Evolutionary conservation across 2,888 invertebrate species (phyloP).

Genomic region (Subacronicta megacephala): DNA sequence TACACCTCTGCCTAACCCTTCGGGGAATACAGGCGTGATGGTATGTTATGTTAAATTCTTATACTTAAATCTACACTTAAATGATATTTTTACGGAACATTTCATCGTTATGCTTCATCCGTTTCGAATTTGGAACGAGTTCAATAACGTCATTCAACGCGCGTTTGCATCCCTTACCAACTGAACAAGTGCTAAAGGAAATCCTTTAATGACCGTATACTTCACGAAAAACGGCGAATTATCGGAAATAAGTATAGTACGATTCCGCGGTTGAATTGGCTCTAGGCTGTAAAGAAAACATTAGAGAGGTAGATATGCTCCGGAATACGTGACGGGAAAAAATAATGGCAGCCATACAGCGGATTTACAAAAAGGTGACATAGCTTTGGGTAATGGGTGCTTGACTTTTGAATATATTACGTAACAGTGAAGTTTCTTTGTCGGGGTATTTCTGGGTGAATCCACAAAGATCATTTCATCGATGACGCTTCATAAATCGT

Average conservation of each 20-base stretch:
- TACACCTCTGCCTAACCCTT: too few species aligned
- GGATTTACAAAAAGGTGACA: constrained; percentile 1
- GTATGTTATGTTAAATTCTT: too few species aligned
- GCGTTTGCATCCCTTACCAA: constrained; percentile 48
- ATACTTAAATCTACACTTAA: background rate
- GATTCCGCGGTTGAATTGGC: constrained; percentile 61
- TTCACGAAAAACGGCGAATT: constrained; percentile 47
- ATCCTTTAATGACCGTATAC: constrained; percentile 62
- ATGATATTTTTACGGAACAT: background rate
- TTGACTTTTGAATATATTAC: background rate
- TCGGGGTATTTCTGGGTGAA: too few species aligned
- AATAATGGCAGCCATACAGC: background rate
- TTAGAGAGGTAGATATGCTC: constrained; percentile 42
- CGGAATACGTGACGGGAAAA: constrained; percentile 3
- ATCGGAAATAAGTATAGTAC: constrained; percentile 57
- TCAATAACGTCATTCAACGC: background rate
- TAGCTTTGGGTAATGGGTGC: background rate
- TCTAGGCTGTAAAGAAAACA: constrained; percentile 60
- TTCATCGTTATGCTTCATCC: background rate
- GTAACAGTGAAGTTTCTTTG: background rate
- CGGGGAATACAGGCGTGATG: too few species aligned
- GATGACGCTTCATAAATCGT: too few species aligned
- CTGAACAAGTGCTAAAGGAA: constrained; percentile 45
- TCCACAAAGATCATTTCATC: too few species aligned
- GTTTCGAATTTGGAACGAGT: background rate